Base-by-base conservation (phyloP, 1,140 invertebrate species). In the Drosophila arawakana region DNA sequence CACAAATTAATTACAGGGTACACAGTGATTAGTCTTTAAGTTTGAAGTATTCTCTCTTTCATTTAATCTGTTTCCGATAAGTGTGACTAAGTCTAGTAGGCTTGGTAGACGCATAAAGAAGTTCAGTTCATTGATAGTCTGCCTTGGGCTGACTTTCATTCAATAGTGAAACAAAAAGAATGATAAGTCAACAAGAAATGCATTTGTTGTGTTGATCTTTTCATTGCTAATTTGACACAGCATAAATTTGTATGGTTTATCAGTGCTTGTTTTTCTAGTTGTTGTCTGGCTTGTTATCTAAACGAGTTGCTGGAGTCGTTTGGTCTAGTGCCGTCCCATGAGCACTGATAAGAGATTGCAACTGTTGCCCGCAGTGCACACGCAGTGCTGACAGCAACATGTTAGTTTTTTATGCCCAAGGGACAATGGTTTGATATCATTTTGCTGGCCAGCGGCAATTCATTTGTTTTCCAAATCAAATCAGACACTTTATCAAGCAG, bases 201-300 rank as follows among this genome's bases (percentile, higher is more conserved):
- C 50, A 52, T 7, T 52, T 21, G 49, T 35, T 65, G 46, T 52
- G 41, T 44, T 68, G 65, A 57, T 73, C 58, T 69, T 69, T 69
- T 25, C 61, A 50, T 71, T 70, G 67, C 67, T 63, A 59, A 75
- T 74, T 74, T 70, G 72, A 73, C 54, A 73, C 54, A 73, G 55
- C 52, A 65, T 58, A 21, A 49, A 50, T 58, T 58, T 66, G 52
- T 46, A 50, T 11, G 60, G 54, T 52, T 67, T 73, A 73, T 73
- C 70, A 59, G 43, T 54, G 18, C 18, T 18, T 21, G 15, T 9
- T 25, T 18, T 4, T 54, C 21, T 25, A 35, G 11, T 43, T 43
- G 34, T 13, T 58, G 39, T 34, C 43, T 39, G 41, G 1, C 34
- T 43, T 71, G 59, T 61, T 73, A 73, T 73, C 57, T 47, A 10